Percentiles rank a stretch among this genome's conserved stretches.
phyloP scores from a whole-genome alignment of 2,888 invertebrate genomes.

The Pemphredon lugubris region DNA sequence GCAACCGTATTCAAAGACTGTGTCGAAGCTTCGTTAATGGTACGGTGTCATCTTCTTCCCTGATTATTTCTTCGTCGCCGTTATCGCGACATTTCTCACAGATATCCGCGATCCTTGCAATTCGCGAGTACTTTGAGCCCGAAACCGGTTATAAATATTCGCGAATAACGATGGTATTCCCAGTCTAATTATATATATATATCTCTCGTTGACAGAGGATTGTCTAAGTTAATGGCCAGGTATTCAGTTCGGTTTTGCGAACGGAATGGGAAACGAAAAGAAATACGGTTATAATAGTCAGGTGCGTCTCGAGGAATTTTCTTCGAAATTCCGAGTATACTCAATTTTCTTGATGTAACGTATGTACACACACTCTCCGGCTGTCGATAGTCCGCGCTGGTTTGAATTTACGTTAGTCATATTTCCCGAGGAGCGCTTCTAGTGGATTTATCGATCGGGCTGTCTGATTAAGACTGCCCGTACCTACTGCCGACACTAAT shows the following conservation, averaged over 20 bases:
- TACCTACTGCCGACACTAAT: slow-evolving; percentile 39
- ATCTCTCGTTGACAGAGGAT: too few relatives aligned
- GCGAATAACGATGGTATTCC: not conserved
- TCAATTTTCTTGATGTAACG: too few relatives aligned
- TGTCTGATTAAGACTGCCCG: slow-evolving; percentile 49
- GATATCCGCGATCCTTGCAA: not conserved
- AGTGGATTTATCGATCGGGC: slow-evolving; percentile 29
- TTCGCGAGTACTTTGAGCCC: not conserved
- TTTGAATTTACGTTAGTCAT: slow-evolving; percentile 22
- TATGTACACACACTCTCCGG: too few relatives aligned
- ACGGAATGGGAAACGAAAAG: too few relatives aligned
- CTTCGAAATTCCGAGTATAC: too few relatives aligned
- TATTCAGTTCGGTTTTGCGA: too few relatives aligned
- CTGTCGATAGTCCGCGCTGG: not conserved
- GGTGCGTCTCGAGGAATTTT: too few relatives aligned
- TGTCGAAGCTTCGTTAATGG: slow-evolving; percentile 33
- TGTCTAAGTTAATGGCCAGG: too few relatives aligned
- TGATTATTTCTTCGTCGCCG: slow-evolving; percentile 26
- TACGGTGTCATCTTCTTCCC: slow-evolving; percentile 18
- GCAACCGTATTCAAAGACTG: slow-evolving; percentile 8
- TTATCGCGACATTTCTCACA: not conserved
- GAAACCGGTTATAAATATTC: not conserved
- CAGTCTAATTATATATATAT: not conserved
- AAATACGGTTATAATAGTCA: too few relatives aligned
- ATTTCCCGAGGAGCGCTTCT: not conserved